Percentiles rank a stretch among this genome's conserved stretches.
Conservation (phyloP, 1,140 invertebrate species). For the Hylyphantes graminicola region DNA sequence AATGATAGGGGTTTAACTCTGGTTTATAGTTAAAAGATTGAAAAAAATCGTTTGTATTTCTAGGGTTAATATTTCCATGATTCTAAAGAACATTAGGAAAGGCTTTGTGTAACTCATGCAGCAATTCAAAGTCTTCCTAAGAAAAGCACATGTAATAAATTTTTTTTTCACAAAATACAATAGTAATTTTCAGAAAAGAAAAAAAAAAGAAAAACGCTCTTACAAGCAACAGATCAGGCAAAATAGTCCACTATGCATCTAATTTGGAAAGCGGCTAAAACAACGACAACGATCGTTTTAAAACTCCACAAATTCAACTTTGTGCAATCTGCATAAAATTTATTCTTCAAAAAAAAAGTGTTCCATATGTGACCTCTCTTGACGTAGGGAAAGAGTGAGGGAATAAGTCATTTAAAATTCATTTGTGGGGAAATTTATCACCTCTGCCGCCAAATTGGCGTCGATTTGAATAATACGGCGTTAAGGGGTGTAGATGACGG, state of each 20-base stretch:
- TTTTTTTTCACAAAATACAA: no score
- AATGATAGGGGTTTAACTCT: no score
- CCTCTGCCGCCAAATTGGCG: slow-evolving; percentile 44
- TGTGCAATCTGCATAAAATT: slow-evolving; percentile 52
- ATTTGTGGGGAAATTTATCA: slow-evolving; percentile 56
- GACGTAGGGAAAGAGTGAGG: not conserved
- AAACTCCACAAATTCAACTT: slow-evolving; percentile 23
- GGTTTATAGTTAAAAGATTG: no score
- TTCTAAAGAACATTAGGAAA: no score
- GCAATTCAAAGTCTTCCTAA: no score
- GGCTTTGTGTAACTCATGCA: no score
- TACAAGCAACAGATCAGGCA: slow-evolving; percentile 27
- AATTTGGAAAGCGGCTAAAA: slow-evolving; percentile 2
- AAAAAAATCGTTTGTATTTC: no score
- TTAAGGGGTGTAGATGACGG: not conserved
- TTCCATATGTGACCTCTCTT: not conserved
- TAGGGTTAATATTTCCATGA: no score
- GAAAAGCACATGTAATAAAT: no score
- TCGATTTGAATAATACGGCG: slow-evolving; percentile 49
- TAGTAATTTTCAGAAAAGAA: no score
- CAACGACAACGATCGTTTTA: not conserved
- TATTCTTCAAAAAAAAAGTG: slow-evolving; percentile 22
- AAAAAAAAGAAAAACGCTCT: no score
- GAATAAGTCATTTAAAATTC: slow-evolving; percentile 45
- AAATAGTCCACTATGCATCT: slow-evolving; percentile 5